These are phyloP conservation scores for Tachyglossus aculeatus DNA, from an alignment of 2,797 vertebrate genomes.

Conservation along the genomic window DNA sequence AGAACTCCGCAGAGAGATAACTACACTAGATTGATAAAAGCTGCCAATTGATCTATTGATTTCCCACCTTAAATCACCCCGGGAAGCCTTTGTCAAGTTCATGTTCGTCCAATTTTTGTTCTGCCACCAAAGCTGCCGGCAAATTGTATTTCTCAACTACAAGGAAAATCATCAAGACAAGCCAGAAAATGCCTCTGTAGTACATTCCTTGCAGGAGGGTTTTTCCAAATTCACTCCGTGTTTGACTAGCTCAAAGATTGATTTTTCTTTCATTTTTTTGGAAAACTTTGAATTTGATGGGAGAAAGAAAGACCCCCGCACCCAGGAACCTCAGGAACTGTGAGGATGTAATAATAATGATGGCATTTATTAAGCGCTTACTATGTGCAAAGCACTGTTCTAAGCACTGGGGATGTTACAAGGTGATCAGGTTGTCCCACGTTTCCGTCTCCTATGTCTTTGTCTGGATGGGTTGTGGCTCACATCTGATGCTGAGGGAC, in stretches of 20 bases:
- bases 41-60: constrained; percentile 73
- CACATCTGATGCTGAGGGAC: constrained; percentile 38
- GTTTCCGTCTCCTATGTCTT: constrained; percentile 46
- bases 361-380: no score
- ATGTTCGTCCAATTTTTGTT: constrained; percentile 63
- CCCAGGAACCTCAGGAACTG: constrained; percentile 23
- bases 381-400: no score
- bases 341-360: constrained; percentile 42
- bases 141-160: constrained; percentile 60
- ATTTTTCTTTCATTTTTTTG: constrained; percentile 56
- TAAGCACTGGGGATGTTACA: no score
- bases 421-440: no score
- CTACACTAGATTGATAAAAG: constrained; percentile 73
- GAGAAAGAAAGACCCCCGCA: constrained; percentile 49
- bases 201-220: constrained; percentile 54
- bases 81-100: constrained; percentile 70
- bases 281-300: constrained; percentile 66
- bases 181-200: constrained; percentile 61
- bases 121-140: constrained; percentile 59
- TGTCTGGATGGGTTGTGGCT: constrained; percentile 51
- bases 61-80: constrained; percentile 62
- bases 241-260: constrained; percentile 55
- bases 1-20: constrained; percentile 67
- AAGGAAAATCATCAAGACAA: constrained; percentile 56
- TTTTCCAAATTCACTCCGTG: constrained; percentile 64